phyloP scores from a whole-genome alignment of 2,113 vertebrate genomes.

The Pongo pygmaeus region DNA sequence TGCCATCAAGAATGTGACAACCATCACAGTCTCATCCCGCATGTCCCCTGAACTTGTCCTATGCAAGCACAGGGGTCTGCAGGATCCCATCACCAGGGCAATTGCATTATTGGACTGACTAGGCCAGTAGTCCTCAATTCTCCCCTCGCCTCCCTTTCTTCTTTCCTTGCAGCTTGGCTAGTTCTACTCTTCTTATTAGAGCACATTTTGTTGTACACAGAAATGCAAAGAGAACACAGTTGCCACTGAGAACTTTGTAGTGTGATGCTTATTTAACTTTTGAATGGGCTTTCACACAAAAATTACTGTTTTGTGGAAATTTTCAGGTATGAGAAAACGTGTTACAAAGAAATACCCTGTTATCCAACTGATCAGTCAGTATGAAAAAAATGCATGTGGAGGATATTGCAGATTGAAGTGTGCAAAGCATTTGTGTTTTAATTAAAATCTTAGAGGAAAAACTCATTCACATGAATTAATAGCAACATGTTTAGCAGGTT shows the following conservation, averaged over 20 bases:
- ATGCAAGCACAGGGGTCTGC: conserved; percentile 48
- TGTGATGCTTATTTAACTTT: conserved; percentile 34
- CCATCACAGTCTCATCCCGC: conserved; percentile 58
- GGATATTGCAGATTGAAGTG: conserved; percentile 76
- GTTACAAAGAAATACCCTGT: conserved; percentile 51
- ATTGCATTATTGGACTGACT: conserved; percentile 39
- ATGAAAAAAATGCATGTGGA: conserved; percentile 67
- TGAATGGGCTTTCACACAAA: conserved; percentile 51
- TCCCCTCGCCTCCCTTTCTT: conserved; percentile 59
- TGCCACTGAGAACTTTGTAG: neutral
- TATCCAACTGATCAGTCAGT: conserved; percentile 68
- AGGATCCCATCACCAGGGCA: neutral
- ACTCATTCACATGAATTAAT: conserved; percentile 84
- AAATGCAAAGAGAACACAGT: conserved; percentile 26
- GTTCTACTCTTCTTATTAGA: neutral
- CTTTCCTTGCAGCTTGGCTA: conserved; percentile 49
- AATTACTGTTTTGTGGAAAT: conserved; percentile 45
- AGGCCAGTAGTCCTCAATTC: conserved; percentile 32
- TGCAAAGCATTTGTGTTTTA: conserved; percentile 81
- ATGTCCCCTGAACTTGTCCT: conserved; percentile 50
- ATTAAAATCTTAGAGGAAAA: conserved; percentile 83
- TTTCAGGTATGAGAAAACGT: conserved; percentile 65
- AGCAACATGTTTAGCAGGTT: conserved; percentile 81
- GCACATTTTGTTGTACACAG: neutral
- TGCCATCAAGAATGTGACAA: conserved; percentile 83